A percentile compares a stretch with the other conserved stretches of the same genome.
Evolutionary conservation across 2,888 invertebrate genomes (phyloP).

Genomic region (Hymenopus coronatus): DNA sequence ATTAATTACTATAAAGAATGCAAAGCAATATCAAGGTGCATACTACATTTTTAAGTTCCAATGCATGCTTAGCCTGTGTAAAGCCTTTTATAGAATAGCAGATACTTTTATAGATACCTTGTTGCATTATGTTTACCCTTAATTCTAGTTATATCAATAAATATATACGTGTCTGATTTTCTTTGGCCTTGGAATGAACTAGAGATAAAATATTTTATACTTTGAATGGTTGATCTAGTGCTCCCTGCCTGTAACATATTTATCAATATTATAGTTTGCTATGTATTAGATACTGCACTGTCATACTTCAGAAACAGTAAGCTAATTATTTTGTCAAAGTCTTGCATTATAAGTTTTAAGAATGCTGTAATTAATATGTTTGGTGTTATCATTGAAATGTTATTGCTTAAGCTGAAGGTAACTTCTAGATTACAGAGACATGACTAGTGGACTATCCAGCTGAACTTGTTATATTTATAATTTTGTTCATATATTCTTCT

Average conservation of each 20-base stretch:
- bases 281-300: neutral
- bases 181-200: neutral
- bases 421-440: neutral
- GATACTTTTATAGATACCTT: neutral
- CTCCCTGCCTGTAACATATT: neutral
- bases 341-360: neutral
- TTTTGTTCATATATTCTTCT: neutral
- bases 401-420: neutral
- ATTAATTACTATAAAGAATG: neutral
- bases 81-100: neutral
- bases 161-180: neutral
- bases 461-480: neutral
- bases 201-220: neutral
- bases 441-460: neutral
- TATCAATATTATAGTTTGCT: neutral
- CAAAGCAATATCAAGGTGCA: neutral
- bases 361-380: neutral
- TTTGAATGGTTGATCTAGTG: neutral
- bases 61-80: neutral
- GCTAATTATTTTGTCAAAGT: neutral
- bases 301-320: neutral
- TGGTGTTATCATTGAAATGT: neutral
- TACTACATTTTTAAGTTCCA: neutral
- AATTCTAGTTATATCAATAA: neutral
- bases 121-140: neutral